Evolutionary conservation across 2,113 vertebrate species (phyloP).

Genomic region (Myrmophylax atrothorax): DNA sequence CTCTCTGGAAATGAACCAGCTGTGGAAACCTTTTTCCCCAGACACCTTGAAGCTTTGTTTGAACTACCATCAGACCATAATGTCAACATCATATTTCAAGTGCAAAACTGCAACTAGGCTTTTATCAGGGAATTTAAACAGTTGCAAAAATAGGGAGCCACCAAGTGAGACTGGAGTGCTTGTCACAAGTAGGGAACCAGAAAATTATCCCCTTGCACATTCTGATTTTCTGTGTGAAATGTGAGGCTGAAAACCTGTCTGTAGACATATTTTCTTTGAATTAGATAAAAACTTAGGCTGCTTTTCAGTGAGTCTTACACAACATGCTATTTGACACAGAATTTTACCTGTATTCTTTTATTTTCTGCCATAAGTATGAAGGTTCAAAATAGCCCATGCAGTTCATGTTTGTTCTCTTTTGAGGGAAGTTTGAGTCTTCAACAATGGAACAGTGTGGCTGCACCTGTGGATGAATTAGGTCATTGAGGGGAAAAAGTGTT

Average conservation of each 20-base stretch:
- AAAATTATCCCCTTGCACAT: neutral
- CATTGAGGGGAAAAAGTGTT: accelerated
- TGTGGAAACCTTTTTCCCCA: neutral
- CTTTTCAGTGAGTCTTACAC: neutral
- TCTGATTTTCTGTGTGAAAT: neutral
- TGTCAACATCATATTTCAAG: neutral
- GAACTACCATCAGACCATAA: neutral
- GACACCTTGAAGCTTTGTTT: neutral
- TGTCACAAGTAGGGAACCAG: neutral
- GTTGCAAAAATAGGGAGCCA: neutral
- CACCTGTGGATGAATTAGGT: neutral
- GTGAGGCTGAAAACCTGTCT: neutral
- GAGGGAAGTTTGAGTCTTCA: neutral
- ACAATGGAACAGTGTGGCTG: neutral
- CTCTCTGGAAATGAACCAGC: neutral
- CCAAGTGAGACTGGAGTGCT: neutral
- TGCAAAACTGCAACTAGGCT: neutral
- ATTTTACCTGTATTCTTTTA: neutral
- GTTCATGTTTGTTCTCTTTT: neutral
- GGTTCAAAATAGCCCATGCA: neutral
- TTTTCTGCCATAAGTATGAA: neutral
- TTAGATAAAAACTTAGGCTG: neutral
- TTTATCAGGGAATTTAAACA: neutral
- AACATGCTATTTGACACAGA: neutral
- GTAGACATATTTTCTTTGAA: neutral